Conservation (phyloP, 2,113 vertebrate species). For the Setophaga petechia region DNA sequence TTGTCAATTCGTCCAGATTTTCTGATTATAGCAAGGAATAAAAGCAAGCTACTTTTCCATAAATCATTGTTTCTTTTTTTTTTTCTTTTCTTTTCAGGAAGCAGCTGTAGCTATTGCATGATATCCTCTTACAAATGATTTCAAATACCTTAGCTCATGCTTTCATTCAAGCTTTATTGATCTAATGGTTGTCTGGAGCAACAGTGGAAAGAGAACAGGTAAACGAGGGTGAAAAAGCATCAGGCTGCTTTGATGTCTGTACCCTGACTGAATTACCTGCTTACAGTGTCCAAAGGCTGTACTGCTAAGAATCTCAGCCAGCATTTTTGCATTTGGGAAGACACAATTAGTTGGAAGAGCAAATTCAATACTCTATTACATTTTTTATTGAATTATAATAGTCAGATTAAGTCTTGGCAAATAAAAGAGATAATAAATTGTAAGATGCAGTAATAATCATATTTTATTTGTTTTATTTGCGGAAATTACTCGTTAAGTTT, state of each 20-base stretch:
- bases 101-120: not conserved
- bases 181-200: constrained; percentile 9
- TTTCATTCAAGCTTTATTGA: constrained; percentile 11
- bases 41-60: not conserved
- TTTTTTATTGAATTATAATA: constrained; percentile 26
- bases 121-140: not conserved
- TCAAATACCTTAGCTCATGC: not conserved
- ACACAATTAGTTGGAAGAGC: not conserved
- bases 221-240: not conserved
- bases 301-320: not conserved
- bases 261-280: not conserved
- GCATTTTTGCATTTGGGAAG: constrained; percentile 2
- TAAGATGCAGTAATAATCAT: not conserved
- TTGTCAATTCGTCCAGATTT: not conserved
- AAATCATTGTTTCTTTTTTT: not conserved
- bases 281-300: not conserved
- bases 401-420: constrained; percentile 32
- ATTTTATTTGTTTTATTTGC: not conserved
- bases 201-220: not conserved
- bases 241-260: not conserved
- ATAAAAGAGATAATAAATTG: constrained; percentile 16
- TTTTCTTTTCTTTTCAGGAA: not conserved
- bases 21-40: not conserved
- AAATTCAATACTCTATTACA: constrained; percentile 7
- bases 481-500: not conserved